Percentiles rank a stretch among this genome's conserved stretches.
Conservation (phyloP, 2,888 invertebrate genomes). For the Melanostoma mellinum region DNA sequence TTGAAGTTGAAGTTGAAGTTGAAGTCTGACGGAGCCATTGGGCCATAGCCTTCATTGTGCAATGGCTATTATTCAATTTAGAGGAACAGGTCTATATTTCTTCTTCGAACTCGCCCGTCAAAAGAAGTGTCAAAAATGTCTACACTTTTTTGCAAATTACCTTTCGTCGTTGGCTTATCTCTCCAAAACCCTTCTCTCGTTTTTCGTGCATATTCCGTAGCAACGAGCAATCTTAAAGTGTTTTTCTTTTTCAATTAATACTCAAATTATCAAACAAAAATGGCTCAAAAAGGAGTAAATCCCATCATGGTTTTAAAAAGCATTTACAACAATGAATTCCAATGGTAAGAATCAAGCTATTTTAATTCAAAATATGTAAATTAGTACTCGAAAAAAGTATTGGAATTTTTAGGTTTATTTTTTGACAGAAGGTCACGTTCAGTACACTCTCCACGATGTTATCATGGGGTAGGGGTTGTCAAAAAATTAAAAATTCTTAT, state of each 20-base stretch:
- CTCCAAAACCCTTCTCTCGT: too few species aligned
- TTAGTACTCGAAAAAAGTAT: neutral
- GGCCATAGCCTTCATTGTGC: too few species aligned
- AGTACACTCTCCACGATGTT: neutral
- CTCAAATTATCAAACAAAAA: conserved; percentile 79
- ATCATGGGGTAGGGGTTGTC: neutral
- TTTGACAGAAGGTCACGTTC: conserved; percentile 42
- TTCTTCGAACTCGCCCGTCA: too few species aligned
- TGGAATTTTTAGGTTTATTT: neutral
- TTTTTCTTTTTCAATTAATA: conserved; percentile 11
- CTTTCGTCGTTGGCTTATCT: too few species aligned
- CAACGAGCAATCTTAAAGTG: conserved; percentile 16
- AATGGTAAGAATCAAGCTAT: conserved; percentile 85
- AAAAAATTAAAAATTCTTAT: conserved; percentile 23
- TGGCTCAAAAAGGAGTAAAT: conserved; percentile 84
- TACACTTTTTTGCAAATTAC: too few species aligned
- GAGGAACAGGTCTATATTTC: too few species aligned
- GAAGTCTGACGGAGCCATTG: too few species aligned
- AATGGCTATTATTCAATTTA: too few species aligned
- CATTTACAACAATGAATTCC: conserved; percentile 89
- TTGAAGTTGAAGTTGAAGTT: too few species aligned
- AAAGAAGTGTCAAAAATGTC: too few species aligned
- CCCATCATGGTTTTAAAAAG: conserved; percentile 84
- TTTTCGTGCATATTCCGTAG: too few species aligned
- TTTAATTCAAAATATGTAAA: neutral